phyloP scores from a whole-genome alignment of 2,797 vertebrate species.

The Sandelia bainsii region DNA sequence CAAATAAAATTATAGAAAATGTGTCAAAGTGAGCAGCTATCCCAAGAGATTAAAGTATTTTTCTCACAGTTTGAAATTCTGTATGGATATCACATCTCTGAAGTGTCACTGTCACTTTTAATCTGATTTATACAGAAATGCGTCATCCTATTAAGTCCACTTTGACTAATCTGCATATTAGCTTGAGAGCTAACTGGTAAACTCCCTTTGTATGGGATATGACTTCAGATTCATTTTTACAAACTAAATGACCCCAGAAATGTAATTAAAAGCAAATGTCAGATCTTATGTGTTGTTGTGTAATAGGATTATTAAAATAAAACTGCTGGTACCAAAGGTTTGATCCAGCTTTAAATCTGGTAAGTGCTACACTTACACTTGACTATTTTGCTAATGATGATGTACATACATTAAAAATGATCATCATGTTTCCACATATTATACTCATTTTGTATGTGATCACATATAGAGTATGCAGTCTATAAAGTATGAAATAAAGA shows the following conservation, averaged over 20 bases:
- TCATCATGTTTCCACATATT: background rate
- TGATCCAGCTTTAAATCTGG: constrained; percentile 54
- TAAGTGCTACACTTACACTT: constrained; percentile 6
- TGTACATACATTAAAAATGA: constrained; percentile 9
- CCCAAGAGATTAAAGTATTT: constrained; percentile 75
- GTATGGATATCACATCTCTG: constrained; percentile 73
- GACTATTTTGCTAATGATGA: background rate
- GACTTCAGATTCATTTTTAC: constrained; percentile 16
- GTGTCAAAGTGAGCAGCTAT: constrained; percentile 74
- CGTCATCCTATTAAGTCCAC: constrained; percentile 78
- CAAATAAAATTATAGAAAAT: constrained; percentile 79
- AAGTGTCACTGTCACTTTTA: constrained; percentile 75
- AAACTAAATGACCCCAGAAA: constrained; percentile 52
- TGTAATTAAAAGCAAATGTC: constrained; percentile 61
- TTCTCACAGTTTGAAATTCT: constrained; percentile 71
- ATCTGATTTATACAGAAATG: constrained; percentile 83
- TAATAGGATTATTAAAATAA: constrained; percentile 82
- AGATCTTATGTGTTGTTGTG: constrained; percentile 71
- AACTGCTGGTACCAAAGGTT: constrained; percentile 47
- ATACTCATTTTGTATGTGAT: background rate
- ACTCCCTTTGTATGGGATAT: constrained; percentile 47
- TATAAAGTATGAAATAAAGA: constrained; percentile 13
- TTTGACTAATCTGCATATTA: constrained; percentile 81
- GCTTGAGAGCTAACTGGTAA: constrained; percentile 60
- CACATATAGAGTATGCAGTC: background rate